phyloP scores from a whole-genome alignment of 1,140 invertebrate genomes.

The Ceratosolen solmsi region DNA sequence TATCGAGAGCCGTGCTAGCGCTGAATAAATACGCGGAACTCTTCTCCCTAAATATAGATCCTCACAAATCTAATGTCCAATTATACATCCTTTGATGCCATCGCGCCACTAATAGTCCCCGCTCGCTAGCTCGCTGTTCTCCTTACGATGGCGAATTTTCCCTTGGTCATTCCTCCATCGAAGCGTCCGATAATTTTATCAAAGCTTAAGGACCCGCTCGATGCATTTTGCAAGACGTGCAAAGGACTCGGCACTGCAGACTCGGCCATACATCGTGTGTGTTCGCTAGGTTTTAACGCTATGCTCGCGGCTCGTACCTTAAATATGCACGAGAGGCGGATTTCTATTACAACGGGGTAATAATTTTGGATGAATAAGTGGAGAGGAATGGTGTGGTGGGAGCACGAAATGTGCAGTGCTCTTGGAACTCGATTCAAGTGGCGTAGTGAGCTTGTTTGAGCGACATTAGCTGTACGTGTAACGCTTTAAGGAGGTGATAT shows the following conservation, averaged over 20 bases:
- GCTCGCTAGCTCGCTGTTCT: background rate
- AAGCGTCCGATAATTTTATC: constrained; percentile 64
- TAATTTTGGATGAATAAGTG: constrained; percentile 6
- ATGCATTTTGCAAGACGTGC: background rate
- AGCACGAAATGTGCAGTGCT: no score
- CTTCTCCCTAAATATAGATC: constrained; percentile 68
- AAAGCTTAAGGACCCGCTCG: constrained; percentile 39
- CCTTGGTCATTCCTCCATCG: constrained; percentile 5
- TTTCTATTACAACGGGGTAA: constrained; percentile 1
- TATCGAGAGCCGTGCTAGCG: constrained; percentile 26
- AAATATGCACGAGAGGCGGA: background rate
- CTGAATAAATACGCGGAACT: constrained; percentile 41
- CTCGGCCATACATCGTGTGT: background rate
- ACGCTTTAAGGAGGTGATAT: no score
- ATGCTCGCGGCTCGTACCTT: background rate
- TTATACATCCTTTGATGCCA: constrained; percentile 70
- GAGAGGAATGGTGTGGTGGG: no score
- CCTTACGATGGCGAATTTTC: background rate
- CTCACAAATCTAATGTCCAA: constrained; percentile 66
- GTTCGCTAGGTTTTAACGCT: background rate
- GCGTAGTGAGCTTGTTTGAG: no score
- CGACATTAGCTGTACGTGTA: no score
- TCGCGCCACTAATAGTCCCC: constrained; percentile 56
- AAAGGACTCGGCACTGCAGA: background rate
- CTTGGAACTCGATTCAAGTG: no score